Evolutionary conservation across 1,140 invertebrate genomes (phyloP).

Genomic region (Oryctes rhinoceros): DNA sequence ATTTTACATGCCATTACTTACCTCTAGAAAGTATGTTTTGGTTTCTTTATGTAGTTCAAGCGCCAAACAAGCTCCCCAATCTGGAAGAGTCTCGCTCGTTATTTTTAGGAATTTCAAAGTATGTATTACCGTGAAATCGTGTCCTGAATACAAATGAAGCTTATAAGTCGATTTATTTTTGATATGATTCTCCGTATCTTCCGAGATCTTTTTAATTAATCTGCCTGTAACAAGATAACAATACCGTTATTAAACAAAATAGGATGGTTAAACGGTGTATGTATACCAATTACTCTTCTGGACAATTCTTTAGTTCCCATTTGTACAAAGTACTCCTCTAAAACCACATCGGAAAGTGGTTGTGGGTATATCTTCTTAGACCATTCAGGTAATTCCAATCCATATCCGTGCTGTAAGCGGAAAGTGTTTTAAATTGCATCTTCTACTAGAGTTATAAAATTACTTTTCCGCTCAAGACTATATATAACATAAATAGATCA

Average conservation of each 20-base stretch:
- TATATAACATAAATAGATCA: neutral
- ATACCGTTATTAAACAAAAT: neutral
- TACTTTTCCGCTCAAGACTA: neutral
- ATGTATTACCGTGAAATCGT: neutral
- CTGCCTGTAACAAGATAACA: neutral
- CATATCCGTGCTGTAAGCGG: neutral
- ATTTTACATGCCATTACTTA: neutral
- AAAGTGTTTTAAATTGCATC: neutral
- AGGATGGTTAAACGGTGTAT: neutral
- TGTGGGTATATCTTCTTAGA: neutral
- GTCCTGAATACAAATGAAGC: neutral
- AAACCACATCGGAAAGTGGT: neutral
- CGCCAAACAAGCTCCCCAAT: neutral
- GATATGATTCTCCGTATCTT: neutral
- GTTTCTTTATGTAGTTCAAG: neutral
- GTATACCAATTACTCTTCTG: neutral
- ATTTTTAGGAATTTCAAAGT: neutral
- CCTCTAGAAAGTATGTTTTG: neutral
- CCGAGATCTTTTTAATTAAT: constrained; percentile 19
- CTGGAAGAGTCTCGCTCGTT: neutral
- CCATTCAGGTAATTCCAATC: neutral
- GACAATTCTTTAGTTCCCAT: neutral
- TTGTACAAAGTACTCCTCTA: neutral
- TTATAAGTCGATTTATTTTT: neutral
- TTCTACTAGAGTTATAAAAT: neutral